Base-by-base conservation (phyloP, 2,797 vertebrate genomes). In the Karalla daura region DNA sequence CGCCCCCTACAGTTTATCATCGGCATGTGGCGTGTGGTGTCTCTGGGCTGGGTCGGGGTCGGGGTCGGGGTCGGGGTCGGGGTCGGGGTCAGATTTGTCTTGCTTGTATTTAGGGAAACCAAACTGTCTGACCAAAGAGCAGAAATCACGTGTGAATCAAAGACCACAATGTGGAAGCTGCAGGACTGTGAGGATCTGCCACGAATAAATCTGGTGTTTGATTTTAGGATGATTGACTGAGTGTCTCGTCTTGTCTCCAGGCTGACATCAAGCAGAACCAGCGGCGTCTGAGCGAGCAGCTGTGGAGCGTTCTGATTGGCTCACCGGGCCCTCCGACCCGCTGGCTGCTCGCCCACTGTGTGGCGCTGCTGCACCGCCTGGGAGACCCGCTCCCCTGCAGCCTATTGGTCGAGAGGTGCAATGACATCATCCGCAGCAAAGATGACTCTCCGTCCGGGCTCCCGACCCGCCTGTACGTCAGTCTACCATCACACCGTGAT, bases 361-460 rank as follows among this genome's bases (percentile, higher is more conserved):
- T 97, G 64, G 92, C 95, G 36, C 74, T 95, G 70, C 89, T 98
- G 8, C 96, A 95, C 84, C 89, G 92, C 54, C 78, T 92, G 73
- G 97, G 96, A 74, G 96, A 98, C 85, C 94, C 95, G 0, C 86
- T 97, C 30, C 90, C 94, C 63, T 92, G 94, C 79, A 94, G 93
- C 65, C 91, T 96, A 44, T 92, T 95, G 53, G 94, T 98, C 70
- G 95, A 98, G 68, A 93, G 92, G 81, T 98, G 96, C 89, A 96
- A 96, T 88, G 96, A 97, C 80, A 94, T 98, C 83, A 96, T 98
- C 84, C 95, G 95, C 63, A 96, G 94, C 91, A 97, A 94, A 90
- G 97, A 98, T 83, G 97, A 98, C 89, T 97, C 97, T 10, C 97
- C 96, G 44, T 98, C 96, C 61, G 95, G 94, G 63, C 94, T 98